Base-by-base conservation (phyloP, 2,113 vertebrate species). In the Numenius arquata region DNA sequence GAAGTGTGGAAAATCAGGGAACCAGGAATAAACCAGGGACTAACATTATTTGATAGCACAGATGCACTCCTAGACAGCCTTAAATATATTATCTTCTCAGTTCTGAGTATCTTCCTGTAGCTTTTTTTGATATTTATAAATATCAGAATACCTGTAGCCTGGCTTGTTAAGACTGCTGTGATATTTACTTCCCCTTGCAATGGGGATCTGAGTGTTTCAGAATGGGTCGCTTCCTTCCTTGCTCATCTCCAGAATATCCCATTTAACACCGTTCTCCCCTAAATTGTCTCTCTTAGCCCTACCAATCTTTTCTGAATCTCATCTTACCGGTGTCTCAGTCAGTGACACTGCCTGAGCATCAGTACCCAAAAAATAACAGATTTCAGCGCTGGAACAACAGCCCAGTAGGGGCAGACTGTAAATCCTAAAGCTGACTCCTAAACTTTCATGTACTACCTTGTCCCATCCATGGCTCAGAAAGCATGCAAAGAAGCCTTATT, bases 371-470 rank as follows among this genome's bases (percentile, higher is more conserved):
- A 53, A 45, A 6, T 8, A 59, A 27, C 26, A 66, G 40, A 45
- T 17, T 55, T 56, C 23, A 67, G 34, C 26, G 9, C 5, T 58
- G 59, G 32, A 43, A 71, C 11, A 74, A 3, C 36, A 56, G 34
- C 2, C 25, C 17, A 2, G 0, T 3, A 38, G 41, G 20, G 9
- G 6, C 20, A 56, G 40, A 29, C 50, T 50, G 9, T 19, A 77
- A 85, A 85, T 70, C 48, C 41, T 27, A 62, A 50, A 83, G 56
- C 18, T 1, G 4, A 12, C 15, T 21, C 30, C 27, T 26, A 17
- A 79, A 62, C 11, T 59, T 53, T 26, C 6, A 7, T 29, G 9
- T 48, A 5, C 26, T n/a, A 23, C 36, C 18, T n/a, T 38, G 48
- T 12, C 43, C 71, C 29, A 71, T 40, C 5, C 0, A 0, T 19